phyloP scores from a whole-genome alignment of 2,888 invertebrate species.

The Tenthredo distinguenda region DNA sequence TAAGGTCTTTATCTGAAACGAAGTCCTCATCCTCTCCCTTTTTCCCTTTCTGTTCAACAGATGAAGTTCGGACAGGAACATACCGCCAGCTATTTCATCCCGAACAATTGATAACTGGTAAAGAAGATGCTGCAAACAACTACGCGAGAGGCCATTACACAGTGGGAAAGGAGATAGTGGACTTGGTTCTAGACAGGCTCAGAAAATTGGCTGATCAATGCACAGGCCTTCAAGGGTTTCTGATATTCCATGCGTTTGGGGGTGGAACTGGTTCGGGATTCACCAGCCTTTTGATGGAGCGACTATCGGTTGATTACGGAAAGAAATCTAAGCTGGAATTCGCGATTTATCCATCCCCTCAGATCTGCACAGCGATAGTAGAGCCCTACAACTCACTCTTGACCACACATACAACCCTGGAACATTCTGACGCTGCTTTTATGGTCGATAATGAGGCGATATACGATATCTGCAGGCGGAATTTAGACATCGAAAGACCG shows the following conservation, averaged over 20 bases:
- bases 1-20: not conserved
- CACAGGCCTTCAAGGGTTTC: conserved; percentile 91
- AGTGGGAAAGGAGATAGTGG: conserved; percentile 93
- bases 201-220: conserved; percentile 92
- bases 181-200: conserved; percentile 89
- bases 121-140: conserved; percentile 95
- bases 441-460: conserved; percentile 75
- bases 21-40: not conserved
- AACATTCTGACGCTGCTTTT: conserved; percentile 73
- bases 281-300: conserved; percentile 88
- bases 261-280: conserved; percentile 95
- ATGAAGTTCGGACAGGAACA: conserved; percentile 90
- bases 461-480: conserved; percentile 79
- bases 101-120: conserved; percentile 93
- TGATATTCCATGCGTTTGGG: conserved; percentile 93
- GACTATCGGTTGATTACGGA: conserved; percentile 83
- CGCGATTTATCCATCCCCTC: conserved; percentile 83
- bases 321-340: conserved; percentile 82
- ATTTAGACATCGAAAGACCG: conserved; percentile 84
- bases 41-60: conserved; percentile 74
- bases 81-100: conserved; percentile 93
- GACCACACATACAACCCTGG: conserved; percentile 74
- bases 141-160: conserved; percentile 95
- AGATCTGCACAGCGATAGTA: conserved; percentile 78
- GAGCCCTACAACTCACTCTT: conserved; percentile 83